Base-by-base conservation (phyloP, 2,113 vertebrate species). In the Furnarius figulus region DNA sequence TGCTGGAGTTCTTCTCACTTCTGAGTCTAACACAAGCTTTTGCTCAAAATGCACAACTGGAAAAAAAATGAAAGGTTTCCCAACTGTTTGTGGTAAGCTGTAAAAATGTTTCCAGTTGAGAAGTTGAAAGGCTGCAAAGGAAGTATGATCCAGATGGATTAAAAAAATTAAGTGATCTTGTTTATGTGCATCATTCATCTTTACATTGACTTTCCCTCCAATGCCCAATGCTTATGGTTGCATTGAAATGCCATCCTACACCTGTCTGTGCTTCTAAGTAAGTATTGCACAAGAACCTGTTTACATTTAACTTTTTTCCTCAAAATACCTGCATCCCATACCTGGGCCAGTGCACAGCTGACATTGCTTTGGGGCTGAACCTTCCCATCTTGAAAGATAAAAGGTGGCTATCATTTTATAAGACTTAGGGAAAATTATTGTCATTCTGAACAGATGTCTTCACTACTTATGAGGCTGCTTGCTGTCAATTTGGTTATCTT, bases 271-370 rank as follows among this genome's bases (percentile, higher is more conserved):
- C 68, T 87, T 94, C 55, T 77, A 44, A 39, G 13, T 30, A 65
- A 17, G 30, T 72, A 1, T 40, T 70, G 23, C 19, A 25, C 19
- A 73, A 7, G 24, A 67, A 28, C 40, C 3, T 47, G 21, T 46
- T 62, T 72, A 21, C 44, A 35, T 92, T 95, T 90, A 42, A 87
- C 63, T 89, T 75, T 91, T 85, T 68, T 35, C 49, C 71, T 76
- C 58, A 58, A 28, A 67, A 42, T 81, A 25, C 53, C 61, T 76
- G 33, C 50, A 46, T 53, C 44, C 61, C 5, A 5, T 78, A 46
- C 30, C 42, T 49, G 56, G 67, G 9, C n/a, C 23, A 42, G 52
- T 50, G 35, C 53, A 56, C 24, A 66, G 33, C 55, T 91, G 83
- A 35, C 30, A 12, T 81, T 24, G 23, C n/a, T 83, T 80, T 78